Percentiles rank a stretch among this genome's conserved stretches.
Conservation (phyloP, 2,888 invertebrate species). For the Seira sanloemensis region DNA sequence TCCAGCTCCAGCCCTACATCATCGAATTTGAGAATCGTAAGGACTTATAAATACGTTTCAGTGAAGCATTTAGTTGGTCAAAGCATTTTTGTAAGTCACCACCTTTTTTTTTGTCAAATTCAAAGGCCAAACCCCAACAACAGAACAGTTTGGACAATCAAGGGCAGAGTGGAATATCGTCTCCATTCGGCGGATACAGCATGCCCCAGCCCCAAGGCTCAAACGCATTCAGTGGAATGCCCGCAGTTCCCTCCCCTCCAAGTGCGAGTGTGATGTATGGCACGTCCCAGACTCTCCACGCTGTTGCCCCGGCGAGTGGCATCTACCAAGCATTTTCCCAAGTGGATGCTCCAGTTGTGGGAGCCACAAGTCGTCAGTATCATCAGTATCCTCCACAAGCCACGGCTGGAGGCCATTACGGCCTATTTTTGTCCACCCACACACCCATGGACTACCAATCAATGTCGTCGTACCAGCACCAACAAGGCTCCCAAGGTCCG, state of each 20-base stretch:
- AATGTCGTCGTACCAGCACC: conserved; percentile 40
- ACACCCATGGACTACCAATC: conserved; percentile 56
- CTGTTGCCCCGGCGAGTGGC: conserved; percentile 53
- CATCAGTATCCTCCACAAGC: conserved; percentile 58
- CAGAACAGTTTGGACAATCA: conserved; percentile 62
- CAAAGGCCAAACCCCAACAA: conserved; percentile 43
- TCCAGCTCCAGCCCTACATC: conserved; percentile 70
- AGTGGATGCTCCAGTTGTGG: conserved; percentile 64
- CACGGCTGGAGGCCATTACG: conserved; percentile 49
- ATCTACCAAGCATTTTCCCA: conserved; percentile 68
- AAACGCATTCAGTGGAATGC: conserved; percentile 63
- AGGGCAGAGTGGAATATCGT: conserved; percentile 64
- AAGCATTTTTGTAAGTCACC: neutral
- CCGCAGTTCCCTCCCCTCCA: conserved; percentile 67
- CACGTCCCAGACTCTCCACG: conserved; percentile 56
- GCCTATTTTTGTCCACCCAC: conserved; percentile 55
- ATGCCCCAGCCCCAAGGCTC: conserved; percentile 62
- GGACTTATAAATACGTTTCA: neutral
- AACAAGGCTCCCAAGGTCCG: conserved; percentile 52
- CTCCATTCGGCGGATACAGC: conserved; percentile 64
- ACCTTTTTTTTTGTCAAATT: too few species aligned
- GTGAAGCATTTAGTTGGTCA: neutral
- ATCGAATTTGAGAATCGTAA: conserved; percentile 64
- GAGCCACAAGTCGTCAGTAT: conserved; percentile 51
- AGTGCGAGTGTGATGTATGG: conserved; percentile 64